Evolutionary conservation across 2,888 invertebrate genomes (phyloP).

Genomic region (Steromphala cineraria): DNA sequence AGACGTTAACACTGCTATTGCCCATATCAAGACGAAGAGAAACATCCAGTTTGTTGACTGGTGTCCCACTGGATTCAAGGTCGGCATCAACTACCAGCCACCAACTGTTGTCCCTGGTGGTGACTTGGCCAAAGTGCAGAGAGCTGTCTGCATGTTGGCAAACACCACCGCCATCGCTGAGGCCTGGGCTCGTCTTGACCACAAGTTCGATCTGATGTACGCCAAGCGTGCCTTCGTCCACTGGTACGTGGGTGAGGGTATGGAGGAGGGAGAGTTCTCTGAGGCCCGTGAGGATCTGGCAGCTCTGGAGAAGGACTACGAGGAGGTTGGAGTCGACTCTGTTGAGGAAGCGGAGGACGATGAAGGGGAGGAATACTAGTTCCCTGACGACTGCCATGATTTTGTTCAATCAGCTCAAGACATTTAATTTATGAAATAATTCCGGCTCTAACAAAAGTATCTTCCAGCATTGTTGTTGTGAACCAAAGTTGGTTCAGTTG

Average conservation of each 20-base stretch:
- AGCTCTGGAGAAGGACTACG: neutral
- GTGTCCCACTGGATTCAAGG: conserved; percentile 73
- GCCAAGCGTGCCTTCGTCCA: conserved; percentile 8
- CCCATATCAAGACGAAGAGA: conserved; percentile 67
- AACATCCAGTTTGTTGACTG: conserved; percentile 68
- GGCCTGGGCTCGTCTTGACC: conserved; percentile 75
- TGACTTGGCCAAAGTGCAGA: neutral
- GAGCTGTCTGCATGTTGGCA: neutral
- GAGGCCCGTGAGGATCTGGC: conserved; percentile 1
- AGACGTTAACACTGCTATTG: conserved; percentile 70
- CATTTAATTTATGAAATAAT: neutral
- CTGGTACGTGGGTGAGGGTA: neutral
- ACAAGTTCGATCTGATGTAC: neutral
- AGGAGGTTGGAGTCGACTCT: neutral
- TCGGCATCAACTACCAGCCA: conserved; percentile 88
- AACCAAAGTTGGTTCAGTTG: too few relatives aligned
- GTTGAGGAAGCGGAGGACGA: neutral
- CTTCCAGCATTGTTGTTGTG: neutral
- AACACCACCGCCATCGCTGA: neutral
- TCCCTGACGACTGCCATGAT: too few relatives aligned
- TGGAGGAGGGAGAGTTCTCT: conserved; percentile 1
- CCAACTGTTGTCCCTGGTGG: neutral
- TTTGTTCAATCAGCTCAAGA: too few relatives aligned
- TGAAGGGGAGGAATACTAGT: neutral
- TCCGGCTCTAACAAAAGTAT: neutral